phyloP scores from a whole-genome alignment of 1,140 invertebrate species.

The Gerris buenoi region DNA sequence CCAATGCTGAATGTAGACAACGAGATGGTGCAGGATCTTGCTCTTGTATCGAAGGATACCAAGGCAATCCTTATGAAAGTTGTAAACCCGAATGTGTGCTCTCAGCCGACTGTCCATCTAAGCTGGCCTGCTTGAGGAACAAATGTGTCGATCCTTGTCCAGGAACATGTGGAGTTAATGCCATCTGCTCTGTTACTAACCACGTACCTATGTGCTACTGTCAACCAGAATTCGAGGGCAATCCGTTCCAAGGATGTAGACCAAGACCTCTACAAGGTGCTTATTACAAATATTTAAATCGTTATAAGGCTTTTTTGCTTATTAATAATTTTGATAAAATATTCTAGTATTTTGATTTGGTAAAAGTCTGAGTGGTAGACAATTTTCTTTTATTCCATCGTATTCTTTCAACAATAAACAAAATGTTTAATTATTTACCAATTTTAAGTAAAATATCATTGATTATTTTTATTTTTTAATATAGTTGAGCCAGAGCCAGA shows the following conservation, averaged over 20 bases:
- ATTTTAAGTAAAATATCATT: too few species aligned
- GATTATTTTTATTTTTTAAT: not conserved
- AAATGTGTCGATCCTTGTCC: conserved; percentile 62
- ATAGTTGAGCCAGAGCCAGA: conserved; percentile 12
- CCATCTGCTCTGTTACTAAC: conserved; percentile 56
- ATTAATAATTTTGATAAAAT: too few species aligned
- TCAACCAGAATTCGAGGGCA: conserved; percentile 48
- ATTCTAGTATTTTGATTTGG: too few species aligned
- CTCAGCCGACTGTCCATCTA: conserved; percentile 53
- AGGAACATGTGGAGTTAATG: conserved; percentile 54
- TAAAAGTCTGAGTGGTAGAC: not conserved
- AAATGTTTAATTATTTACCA: too few species aligned
- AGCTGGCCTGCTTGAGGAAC: conserved; percentile 53
- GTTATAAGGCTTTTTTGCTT: too few species aligned
- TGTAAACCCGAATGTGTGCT: conserved; percentile 57
- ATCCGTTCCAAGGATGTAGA: conserved; percentile 39
- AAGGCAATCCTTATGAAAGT: conserved; percentile 55
- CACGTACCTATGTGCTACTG: conserved; percentile 59
- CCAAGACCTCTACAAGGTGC: not conserved
- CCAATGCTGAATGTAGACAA: conserved; percentile 53
- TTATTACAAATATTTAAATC: too few species aligned
- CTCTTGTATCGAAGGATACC: conserved; percentile 51
- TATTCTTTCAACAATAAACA: too few species aligned
- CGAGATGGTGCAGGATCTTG: conserved; percentile 48
- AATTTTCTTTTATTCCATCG: not conserved